Evolutionary conservation across 2,797 vertebrate species (phyloP), one percentile per base, ranked within the genome.

Genomic region (Epinephelus coioides): DNA sequence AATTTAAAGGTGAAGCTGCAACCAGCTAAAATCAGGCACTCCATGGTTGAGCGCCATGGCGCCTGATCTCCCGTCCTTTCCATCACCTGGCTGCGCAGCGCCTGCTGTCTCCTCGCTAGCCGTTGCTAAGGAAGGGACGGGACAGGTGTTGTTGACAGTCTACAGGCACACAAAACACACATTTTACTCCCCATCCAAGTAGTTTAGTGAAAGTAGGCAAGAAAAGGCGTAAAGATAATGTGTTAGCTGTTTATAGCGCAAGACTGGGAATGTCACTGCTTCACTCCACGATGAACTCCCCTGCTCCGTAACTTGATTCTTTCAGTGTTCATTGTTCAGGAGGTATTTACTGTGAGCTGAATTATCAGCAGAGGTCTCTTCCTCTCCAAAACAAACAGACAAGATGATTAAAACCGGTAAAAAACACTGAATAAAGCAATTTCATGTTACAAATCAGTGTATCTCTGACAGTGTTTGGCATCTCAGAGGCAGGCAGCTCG

Each of bases 21-120:
- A 30, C 27, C 27, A 30, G 27, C 27, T 30, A 30, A 30, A 30
- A 30, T 5, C 27, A 14, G 98, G 98, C 73, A 99, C 92, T 19
- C 92, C 95, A 0, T 97, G 97, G 77, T 95, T 95, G 84, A 97
- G 86, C 43, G 96, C 92, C 92, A 91, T 70, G 6, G 90, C 66
- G 13, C 87, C 86, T 12, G 91, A 34, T 79, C 85, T 91, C 64
- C 90, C 96, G 90, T 82, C 95, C 66, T 91, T 89, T 17, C 74
- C 90, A 69, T 91, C 90, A 23, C 70, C 88, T 30, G 84, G 68
- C 70, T 51, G 83, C 63, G 73, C 86, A 56, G 89, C 91, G 89
- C 81, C 91, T 85, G 94, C 89, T 19, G 83, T 86, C 92, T 94
- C 97, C 80, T 95, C 96, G 70, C 96, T 96, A 81, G 97, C 97